Evolutionary conservation across 2,113 vertebrate species (phyloP).

Genomic region (Tringa solitaria): DNA sequence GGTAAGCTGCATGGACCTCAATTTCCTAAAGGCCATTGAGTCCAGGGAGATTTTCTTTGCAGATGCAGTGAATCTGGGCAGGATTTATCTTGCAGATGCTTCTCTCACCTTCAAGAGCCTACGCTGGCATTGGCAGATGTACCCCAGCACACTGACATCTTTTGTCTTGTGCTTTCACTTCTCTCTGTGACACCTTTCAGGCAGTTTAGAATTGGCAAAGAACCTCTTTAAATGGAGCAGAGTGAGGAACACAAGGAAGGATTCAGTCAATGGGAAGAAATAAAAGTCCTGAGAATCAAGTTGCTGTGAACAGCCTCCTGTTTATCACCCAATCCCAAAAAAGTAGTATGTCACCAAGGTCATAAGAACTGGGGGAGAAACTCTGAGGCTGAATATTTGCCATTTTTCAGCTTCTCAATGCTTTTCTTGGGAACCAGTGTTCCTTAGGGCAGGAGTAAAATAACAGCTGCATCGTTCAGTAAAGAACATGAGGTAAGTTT

Average conservation of each 20-base stretch:
- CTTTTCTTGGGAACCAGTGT: neutral
- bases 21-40: neutral
- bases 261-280: neutral
- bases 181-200: neutral
- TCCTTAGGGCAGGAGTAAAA: neutral
- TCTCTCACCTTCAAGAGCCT: neutral
- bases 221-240: neutral
- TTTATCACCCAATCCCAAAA: neutral
- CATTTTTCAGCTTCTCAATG: neutral
- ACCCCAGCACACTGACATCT: neutral
- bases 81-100: neutral
- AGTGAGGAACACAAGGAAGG: neutral
- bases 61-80: neutral
- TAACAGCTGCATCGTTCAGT: neutral
- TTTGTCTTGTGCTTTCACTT: neutral
- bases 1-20: neutral
- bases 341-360: neutral
- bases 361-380: neutral
- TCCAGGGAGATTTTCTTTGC: neutral
- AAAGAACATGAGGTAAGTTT: neutral
- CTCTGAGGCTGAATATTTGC: neutral
- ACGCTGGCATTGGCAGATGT: neutral
- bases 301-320: neutral
- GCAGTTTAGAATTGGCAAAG: neutral
- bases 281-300: neutral